These are phyloP conservation scores for Drosophila lacteicornis DNA, from an alignment of 1,140 invertebrate genomes.

Conservation along the genomic window DNA sequence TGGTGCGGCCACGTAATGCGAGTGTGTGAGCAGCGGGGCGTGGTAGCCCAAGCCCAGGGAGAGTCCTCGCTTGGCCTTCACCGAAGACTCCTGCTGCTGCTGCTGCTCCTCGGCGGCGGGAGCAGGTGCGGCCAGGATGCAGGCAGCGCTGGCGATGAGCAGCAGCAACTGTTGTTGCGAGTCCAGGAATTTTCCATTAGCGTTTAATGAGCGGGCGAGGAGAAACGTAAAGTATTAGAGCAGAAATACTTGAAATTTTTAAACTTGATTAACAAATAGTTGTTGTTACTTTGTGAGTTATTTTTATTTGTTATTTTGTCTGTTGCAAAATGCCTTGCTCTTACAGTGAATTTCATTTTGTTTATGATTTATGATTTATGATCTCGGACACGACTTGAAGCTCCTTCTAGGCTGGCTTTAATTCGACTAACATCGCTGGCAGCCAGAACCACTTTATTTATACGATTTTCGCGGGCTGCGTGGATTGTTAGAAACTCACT, in stretches of 20 bases:
- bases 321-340: slow-evolving; percentile 33
- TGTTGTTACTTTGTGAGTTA: background rate
- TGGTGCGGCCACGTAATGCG: slow-evolving; percentile 70
- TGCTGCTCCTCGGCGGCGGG: slow-evolving; percentile 58
- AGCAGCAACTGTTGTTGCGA: slow-evolving; percentile 58
- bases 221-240: slow-evolving; percentile 22
- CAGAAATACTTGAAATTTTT: slow-evolving; percentile 17
- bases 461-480: slow-evolving; percentile 47
- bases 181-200: slow-evolving; percentile 51
- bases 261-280: background rate
- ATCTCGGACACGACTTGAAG: slow-evolving; percentile 17
- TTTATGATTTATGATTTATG: slow-evolving; percentile 20
- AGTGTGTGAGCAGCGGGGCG: slow-evolving; percentile 72
- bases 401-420: slow-evolving; percentile 20
- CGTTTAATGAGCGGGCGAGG: slow-evolving; percentile 8
- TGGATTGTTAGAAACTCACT: slow-evolving; percentile 57
- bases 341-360: slow-evolving; percentile 74
- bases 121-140: slow-evolving; percentile 70
- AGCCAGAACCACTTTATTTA: slow-evolving; percentile 66
- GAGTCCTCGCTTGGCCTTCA: slow-evolving; percentile 75
- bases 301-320: background rate
- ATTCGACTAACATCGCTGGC: slow-evolving; percentile 61
- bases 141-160: slow-evolving; percentile 56
- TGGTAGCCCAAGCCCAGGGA: slow-evolving; percentile 74
- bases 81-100: slow-evolving; percentile 54